Percentiles rank a stretch among this genome's conserved stretches.
These are phyloP conservation scores for Siniperca scherzeri DNA, from an alignment of 2,797 vertebrate species.

Conservation along the genomic window DNA sequence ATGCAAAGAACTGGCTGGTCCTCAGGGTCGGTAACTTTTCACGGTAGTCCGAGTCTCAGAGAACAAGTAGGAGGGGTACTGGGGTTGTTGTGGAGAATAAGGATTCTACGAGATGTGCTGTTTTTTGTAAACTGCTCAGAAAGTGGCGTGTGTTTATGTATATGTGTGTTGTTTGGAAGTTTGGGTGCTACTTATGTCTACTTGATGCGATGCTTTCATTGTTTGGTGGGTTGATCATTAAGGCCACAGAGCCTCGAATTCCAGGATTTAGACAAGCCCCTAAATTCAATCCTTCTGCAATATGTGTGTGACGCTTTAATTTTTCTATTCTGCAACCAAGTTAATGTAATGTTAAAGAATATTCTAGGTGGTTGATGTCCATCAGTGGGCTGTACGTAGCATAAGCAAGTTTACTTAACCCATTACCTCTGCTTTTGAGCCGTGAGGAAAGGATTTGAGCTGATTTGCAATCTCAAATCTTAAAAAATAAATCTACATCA, in stretches of 20 bases:
- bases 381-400: slow-evolving; percentile 20
- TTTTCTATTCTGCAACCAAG: slow-evolving; percentile 58
- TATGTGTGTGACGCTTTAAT: slow-evolving; percentile 62
- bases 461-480: slow-evolving; percentile 27
- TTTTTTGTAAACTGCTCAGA: slow-evolving; percentile 80
- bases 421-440: slow-evolving; percentile 28
- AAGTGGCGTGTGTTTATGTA: slow-evolving; percentile 65
- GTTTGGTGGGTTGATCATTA: slow-evolving; percentile 54
- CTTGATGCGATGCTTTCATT: slow-evolving; percentile 69
- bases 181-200: slow-evolving; percentile 43
- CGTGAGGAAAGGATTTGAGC: not conserved
- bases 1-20: slow-evolving; percentile 20
- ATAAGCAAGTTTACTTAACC: slow-evolving; percentile 10
- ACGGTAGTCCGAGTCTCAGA: slow-evolving; percentile 46
- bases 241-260: slow-evolving; percentile 16
- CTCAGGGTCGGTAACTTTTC: slow-evolving; percentile 18
- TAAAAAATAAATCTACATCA: not conserved
- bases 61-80: slow-evolving; percentile 58
- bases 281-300: slow-evolving; percentile 23
- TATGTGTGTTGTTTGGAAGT: slow-evolving; percentile 54
- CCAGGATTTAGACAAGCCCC: slow-evolving; percentile 30
- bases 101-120: slow-evolving; percentile 76
- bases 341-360: slow-evolving; percentile 53
- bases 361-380: slow-evolving; percentile 27
- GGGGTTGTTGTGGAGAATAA: slow-evolving; percentile 72